Percentiles rank a stretch among this genome's conserved stretches.
phyloP scores from a whole-genome alignment of 2,113 vertebrate genomes.

The Amphiprion percula region DNA sequence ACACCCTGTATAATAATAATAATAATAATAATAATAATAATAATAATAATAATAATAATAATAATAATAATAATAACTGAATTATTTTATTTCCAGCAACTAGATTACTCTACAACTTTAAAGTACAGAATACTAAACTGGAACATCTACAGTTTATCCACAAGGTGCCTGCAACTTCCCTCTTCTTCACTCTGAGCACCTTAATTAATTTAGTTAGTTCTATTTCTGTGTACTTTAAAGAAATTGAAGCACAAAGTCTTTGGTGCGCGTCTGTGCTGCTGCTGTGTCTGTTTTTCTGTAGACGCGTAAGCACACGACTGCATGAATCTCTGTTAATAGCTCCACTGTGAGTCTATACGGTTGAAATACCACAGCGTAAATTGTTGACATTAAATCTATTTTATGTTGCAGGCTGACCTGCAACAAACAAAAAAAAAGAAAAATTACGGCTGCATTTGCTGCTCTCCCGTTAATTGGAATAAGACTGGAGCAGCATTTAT shows the following conservation, averaged over 20 bases:
- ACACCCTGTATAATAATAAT: too few species aligned
- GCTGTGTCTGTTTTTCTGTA: slow-evolving; percentile 16
- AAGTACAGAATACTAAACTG: not conserved
- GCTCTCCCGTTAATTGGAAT: slow-evolving; percentile 76
- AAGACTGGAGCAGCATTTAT: slow-evolving; percentile 63
- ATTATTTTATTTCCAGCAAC: not conserved
- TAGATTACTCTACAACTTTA: not conserved
- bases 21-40: too few species aligned
- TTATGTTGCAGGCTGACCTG: slow-evolving; percentile 59
- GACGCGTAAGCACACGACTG: slow-evolving; percentile 2
- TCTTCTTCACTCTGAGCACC: not conserved
- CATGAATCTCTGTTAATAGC: slow-evolving; percentile 66
- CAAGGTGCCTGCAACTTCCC: not conserved
- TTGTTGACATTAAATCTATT: slow-evolving; percentile 77
- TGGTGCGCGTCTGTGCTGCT: not conserved
- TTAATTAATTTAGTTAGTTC: not conserved
- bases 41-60: too few species aligned
- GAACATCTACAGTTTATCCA: not conserved
- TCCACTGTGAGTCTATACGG: slow-evolving; percentile 54
- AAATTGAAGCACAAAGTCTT: not conserved
- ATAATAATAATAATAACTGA: not conserved
- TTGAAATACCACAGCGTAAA: slow-evolving; percentile 70
- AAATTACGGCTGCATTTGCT: slow-evolving; percentile 64
- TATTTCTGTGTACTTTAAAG: not conserved
- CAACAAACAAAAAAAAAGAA: slow-evolving; percentile 42